Conservation (phyloP, 2,888 invertebrate genomes). For the Ectemnius lituratus region DNA sequence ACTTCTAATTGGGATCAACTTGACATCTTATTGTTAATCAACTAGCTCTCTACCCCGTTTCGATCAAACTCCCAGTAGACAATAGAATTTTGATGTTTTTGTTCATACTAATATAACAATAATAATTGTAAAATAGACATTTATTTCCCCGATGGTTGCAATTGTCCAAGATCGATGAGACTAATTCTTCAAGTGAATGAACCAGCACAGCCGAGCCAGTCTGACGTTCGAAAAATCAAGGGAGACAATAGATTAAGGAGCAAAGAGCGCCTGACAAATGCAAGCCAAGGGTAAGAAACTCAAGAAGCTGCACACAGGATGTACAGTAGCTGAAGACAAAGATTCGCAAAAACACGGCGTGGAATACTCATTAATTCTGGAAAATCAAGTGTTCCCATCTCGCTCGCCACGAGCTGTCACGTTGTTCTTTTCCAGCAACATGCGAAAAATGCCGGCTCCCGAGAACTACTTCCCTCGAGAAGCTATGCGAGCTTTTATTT, state of each 20-base stretch:
- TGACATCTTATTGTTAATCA: too few relatives aligned
- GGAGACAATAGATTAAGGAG: slow-evolving; percentile 17
- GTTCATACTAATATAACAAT: too few relatives aligned
- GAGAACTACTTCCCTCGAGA: not conserved
- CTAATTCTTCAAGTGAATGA: not conserved
- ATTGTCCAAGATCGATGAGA: not conserved
- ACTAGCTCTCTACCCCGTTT: too few relatives aligned
- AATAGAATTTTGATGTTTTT: too few relatives aligned
- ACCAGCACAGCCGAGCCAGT: not conserved
- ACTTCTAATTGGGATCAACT: too few relatives aligned
- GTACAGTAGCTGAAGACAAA: slow-evolving; percentile 28
- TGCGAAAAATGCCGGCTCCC: slow-evolving; percentile 9
- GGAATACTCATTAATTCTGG: slow-evolving; percentile 48
- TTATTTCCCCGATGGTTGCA: too few relatives aligned
- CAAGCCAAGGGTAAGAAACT: slow-evolving; percentile 22
- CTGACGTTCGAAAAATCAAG: not conserved
- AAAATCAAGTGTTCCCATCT: slow-evolving; percentile 43
- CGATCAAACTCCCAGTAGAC: too few relatives aligned
- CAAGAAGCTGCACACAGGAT: slow-evolving; percentile 7
- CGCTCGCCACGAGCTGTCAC: slow-evolving; percentile 12
- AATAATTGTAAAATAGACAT: too few relatives aligned
- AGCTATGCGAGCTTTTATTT: not conserved
- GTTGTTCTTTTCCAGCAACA: slow-evolving; percentile 1
- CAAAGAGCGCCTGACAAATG: slow-evolving; percentile 4
- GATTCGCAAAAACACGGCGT: slow-evolving; percentile 40